Evolutionary conservation across 2,888 invertebrate genomes (phyloP).

Genomic region (Oligia fasciuncula): DNA sequence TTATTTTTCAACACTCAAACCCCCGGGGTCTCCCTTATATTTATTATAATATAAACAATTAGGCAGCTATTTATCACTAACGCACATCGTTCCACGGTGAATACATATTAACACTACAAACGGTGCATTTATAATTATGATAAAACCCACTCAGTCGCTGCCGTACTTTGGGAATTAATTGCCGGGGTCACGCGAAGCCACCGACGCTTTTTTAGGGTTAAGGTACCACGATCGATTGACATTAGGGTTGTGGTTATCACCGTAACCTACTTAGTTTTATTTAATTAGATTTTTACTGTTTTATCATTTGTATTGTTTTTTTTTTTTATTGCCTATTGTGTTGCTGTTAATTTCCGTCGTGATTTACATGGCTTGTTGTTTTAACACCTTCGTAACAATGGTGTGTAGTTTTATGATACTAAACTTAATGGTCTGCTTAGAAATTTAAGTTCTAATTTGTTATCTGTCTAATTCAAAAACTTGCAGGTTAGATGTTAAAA

Average conservation of each 20-base stretch:
- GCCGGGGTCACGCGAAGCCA: conserved; percentile 78
- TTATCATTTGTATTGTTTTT: conserved; percentile 58
- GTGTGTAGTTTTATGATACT: conserved; percentile 29
- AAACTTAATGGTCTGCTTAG: conserved; percentile 23
- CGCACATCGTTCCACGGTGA: conserved; percentile 74
- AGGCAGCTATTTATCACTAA: conserved; percentile 72
- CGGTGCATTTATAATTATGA: conserved; percentile 68
- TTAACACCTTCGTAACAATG: conserved; percentile 45
- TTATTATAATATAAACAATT: conserved; percentile 70
- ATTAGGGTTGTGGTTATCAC: conserved; percentile 60
- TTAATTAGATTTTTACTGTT: conserved; percentile 63
- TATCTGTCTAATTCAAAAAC: conserved; percentile 23
- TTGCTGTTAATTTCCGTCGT: conserved; percentile 48
- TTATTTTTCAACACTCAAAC: conserved; percentile 56
- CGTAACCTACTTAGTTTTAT: conserved; percentile 66
- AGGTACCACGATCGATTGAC: conserved; percentile 64
- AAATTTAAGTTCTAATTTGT: conserved; percentile 14
- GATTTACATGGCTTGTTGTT: conserved; percentile 43
- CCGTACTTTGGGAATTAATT: conserved; percentile 79
- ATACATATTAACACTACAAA: conserved; percentile 72
- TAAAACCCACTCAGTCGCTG: conserved; percentile 66
- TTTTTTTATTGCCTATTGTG: conserved; percentile 54
- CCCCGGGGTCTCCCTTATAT: conserved; percentile 55
- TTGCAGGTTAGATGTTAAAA: neutral
- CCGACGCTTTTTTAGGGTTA: conserved; percentile 69